phyloP scores from a whole-genome alignment of 2,888 invertebrate species.

The Synergus japonicus region DNA sequence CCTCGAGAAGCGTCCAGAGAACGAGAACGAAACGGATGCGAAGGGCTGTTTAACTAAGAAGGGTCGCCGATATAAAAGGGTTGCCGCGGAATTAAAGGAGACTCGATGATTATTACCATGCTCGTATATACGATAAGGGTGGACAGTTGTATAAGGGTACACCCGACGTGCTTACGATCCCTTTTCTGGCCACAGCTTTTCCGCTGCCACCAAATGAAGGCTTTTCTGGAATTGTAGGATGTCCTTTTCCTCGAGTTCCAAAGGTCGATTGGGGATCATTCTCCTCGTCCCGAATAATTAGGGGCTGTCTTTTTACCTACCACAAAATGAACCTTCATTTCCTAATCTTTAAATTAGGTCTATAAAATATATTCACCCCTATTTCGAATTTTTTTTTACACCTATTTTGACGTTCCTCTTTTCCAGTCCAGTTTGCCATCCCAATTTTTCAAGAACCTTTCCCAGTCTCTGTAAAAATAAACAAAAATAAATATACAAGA shows the following conservation, averaged over 20 bases:
- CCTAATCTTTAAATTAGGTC: not conserved
- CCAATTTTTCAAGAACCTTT: too few species aligned
- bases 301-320: slow-evolving; percentile 7
- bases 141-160: slow-evolving; percentile 41
- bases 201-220: slow-evolving; percentile 37
- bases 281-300: slow-evolving; percentile 8
- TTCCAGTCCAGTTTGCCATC: too few species aligned
- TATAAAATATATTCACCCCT: not conserved
- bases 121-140: slow-evolving; percentile 39
- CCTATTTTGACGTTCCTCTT: too few species aligned
- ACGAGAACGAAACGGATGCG: slow-evolving; percentile 53
- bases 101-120: slow-evolving; percentile 50
- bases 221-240: not conserved
- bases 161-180: slow-evolving; percentile 19
- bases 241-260: slow-evolving; percentile 25
- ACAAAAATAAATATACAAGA: slow-evolving; percentile 33
- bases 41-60: slow-evolving; percentile 69
- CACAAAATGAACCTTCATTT: not conserved
- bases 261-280: slow-evolving; percentile 38
- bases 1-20: not conserved
- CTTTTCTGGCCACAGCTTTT: slow-evolving; percentile 36
- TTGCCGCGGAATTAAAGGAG: slow-evolving; percentile 72
- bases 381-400: too few species aligned
- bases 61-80: slow-evolving; percentile 71
- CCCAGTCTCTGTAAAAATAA: slow-evolving; percentile 15